Percentiles rank a stretch among this genome's conserved stretches.
Conservation (phyloP, 2,797 vertebrate species). For the Microtus obscurus region DNA sequence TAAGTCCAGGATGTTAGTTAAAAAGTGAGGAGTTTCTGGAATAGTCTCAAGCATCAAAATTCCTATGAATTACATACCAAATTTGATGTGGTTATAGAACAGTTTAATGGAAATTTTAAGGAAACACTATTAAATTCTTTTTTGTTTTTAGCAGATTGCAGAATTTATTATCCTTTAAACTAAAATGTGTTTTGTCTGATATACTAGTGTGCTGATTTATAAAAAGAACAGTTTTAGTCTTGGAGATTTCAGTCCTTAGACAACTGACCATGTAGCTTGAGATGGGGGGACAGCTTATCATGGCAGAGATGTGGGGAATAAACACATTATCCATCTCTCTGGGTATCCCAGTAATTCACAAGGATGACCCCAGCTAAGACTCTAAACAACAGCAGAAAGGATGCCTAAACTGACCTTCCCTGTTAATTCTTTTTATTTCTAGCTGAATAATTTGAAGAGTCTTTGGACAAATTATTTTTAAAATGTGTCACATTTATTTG, state of each 20-base stretch:
- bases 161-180: neutral
- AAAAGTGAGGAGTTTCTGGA: neutral
- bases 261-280: neutral
- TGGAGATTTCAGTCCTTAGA: neutral
- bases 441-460: neutral
- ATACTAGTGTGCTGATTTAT: neutral
- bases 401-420: no score
- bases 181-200: neutral
- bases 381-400: no score
- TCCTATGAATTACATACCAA: neutral
- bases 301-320: neutral
- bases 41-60: constrained; percentile 37
- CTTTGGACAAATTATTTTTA: neutral
- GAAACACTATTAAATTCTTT: neutral
- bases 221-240: neutral
- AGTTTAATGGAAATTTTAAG: constrained; percentile 30
- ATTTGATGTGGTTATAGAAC: neutral
- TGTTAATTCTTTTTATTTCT: neutral
- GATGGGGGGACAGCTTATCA: no score
- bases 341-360: no score
- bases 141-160: neutral
- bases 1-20: neutral
- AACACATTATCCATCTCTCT: neutral
- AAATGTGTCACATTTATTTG: neutral
- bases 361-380: no score